Base-by-base conservation (phyloP, 2,797 vertebrate species). In the Taeniopygia guttata region DNA sequence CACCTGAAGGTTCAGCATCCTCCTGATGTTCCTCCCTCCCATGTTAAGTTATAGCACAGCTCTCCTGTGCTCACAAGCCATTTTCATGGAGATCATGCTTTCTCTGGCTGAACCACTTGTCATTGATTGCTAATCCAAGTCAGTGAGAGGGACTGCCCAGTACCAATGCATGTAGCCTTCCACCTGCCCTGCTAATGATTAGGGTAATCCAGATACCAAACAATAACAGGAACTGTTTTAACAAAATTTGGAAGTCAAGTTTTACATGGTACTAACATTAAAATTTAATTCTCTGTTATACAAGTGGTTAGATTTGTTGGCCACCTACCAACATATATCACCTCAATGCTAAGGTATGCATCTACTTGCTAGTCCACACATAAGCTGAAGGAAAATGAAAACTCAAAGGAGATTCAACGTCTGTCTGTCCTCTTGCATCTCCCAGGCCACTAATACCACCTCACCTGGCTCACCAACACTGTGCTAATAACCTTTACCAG, bases 1-100 rank as follows among this genome's bases (percentile, higher is more conserved):
- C 17, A 63, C 23, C 38, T 40, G 18, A 74, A 86, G 10, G 10
- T 45, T 90, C 49, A 52, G 55, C 45, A 70, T 15, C 18, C 13
- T 70, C 25, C 51, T 58, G 8, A 27, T 27, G 17, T 40, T 90
- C 68, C 15, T 70, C 58, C 45, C 9, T 22, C 13, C 86, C 32
- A 26, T 0, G 0, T 6, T n/a, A 59, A 70, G 11, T 26, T 20
- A 19, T 0, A 87, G 22, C 4, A 9, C 27, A 77, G 30, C 12
- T 67, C 38, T 74, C 59, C n/a, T 27, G 21, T 17, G 29, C 38
- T 64, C 59, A 58, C 10, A 55, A 62, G 22, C 56, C 22, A 18
- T 84, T 56, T 75, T 64, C 16, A 45, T 4, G 9, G 16, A 25
- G 18, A 84, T 22, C 4, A 40, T 7, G 7, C 32, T 74, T 80